phyloP scores from a whole-genome alignment of 1,140 invertebrate genomes.

The Danaus plexippus region DNA sequence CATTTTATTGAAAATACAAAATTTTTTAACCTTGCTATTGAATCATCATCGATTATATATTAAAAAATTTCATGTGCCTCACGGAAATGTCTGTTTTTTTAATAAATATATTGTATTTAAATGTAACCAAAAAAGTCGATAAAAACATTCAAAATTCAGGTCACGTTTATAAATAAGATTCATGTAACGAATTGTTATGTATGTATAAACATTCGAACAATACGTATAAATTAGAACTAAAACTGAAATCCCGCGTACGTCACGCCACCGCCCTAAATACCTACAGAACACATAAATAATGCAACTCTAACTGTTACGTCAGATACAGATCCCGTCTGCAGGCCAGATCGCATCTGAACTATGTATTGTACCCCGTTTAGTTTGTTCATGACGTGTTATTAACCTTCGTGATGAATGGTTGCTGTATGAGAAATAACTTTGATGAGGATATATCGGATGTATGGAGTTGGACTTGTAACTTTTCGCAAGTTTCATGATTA shows the following conservation, averaged over 20 bases:
- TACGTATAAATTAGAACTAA: slow-evolving; percentile 12
- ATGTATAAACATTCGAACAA: too few species aligned
- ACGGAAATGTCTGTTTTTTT: too few species aligned
- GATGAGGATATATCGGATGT: background rate
- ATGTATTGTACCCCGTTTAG: slow-evolving; percentile 37
- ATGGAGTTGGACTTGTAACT: background rate
- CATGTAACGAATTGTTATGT: too few species aligned
- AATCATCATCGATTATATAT: too few species aligned
- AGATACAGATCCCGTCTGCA: slow-evolving; percentile 44
- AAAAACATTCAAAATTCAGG: too few species aligned
- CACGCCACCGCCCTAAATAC: slow-evolving; percentile 30
- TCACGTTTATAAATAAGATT: too few species aligned
- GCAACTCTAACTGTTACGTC: slow-evolving; percentile 46
- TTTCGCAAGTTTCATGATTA: too few species aligned
- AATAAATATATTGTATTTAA: too few species aligned
- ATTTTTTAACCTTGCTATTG: too few species aligned
- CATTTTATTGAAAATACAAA: too few species aligned
- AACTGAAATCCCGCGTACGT: slow-evolving; percentile 9
- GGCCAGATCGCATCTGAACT: slow-evolving; percentile 47
- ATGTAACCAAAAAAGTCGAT: too few species aligned
- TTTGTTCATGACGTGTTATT: slow-evolving; percentile 41
- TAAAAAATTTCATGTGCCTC: too few species aligned
- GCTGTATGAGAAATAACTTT: background rate
- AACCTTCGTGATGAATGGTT: slow-evolving; percentile 37
- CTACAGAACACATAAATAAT: slow-evolving; percentile 49